These are phyloP conservation scores for Channallabes apus DNA, from an alignment of 2,797 vertebrate species.

Conservation along the genomic window DNA sequence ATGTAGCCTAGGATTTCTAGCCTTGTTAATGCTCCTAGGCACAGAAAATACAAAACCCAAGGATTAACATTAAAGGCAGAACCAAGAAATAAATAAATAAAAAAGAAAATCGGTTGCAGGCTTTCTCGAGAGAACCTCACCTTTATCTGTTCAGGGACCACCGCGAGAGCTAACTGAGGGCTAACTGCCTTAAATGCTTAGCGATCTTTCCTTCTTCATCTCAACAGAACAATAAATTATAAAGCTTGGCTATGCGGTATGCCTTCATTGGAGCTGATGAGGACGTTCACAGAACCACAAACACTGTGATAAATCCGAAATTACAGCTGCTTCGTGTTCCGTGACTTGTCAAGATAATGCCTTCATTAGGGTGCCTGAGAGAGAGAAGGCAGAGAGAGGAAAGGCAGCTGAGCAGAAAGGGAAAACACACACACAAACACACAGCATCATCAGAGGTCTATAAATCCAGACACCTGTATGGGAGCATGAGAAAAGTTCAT, in stretches of 20 bases:
- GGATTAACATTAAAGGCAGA: background rate
- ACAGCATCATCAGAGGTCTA: constrained; percentile 17
- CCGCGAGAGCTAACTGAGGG: background rate
- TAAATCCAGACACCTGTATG: constrained; percentile 9
- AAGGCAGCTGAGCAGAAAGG: constrained; percentile 31
- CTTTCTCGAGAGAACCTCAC: background rate
- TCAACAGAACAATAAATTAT: constrained; percentile 32
- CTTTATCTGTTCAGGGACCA: background rate
- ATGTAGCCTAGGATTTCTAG: background rate
- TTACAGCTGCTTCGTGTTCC: constrained; percentile 55
- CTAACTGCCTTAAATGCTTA: constrained; percentile 25
- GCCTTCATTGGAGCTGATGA: constrained; percentile 38
- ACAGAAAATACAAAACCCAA: background rate
- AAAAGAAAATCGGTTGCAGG: background rate
- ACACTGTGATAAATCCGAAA: constrained; percentile 53
- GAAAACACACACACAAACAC: constrained; percentile 3
- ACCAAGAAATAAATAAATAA: too few species aligned
- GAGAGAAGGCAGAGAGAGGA: background rate
- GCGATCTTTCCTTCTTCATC: constrained; percentile 20
- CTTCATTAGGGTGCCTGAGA: constrained; percentile 55
- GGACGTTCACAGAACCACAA: constrained; percentile 37
- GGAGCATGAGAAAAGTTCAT: constrained; percentile 13
- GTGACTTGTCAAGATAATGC: constrained; percentile 58
- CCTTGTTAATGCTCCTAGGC: background rate
- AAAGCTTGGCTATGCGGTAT: constrained; percentile 22